A percentile compares a stretch with the other conserved stretches of the same genome.
Evolutionary conservation across 2,797 vertebrate genomes (phyloP).

Genomic region (Ibycter americanus): DNA sequence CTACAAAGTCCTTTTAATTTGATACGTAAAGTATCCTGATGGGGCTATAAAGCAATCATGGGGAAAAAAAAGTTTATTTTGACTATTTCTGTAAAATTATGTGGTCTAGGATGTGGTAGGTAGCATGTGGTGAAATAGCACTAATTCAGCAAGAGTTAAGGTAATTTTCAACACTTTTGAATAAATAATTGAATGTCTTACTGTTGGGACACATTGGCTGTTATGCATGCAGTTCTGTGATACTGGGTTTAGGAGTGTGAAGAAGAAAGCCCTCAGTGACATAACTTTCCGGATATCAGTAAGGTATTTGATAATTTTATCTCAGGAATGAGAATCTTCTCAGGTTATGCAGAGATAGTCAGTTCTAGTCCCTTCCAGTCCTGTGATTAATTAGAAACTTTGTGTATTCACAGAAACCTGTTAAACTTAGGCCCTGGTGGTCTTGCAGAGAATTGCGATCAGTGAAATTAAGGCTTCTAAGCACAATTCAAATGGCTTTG

Average conservation of each 20-base stretch:
- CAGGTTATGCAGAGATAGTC: neutral
- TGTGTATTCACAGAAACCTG: neutral
- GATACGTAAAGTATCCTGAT: neutral
- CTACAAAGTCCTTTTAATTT: neutral
- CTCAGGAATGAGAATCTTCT: neutral
- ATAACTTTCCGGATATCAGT: neutral
- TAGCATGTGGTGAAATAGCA: neutral
- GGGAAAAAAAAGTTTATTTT: neutral
- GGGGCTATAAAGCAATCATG: neutral
- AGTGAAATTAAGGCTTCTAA: neutral
- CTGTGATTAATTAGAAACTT: neutral
- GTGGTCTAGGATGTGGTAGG: neutral
- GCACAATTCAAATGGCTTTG: neutral
- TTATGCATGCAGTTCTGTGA: neutral
- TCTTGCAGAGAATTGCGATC: too few relatives aligned
- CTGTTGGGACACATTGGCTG: neutral
- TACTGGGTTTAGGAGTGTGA: neutral
- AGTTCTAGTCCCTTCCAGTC: neutral
- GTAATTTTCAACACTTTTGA: neutral
- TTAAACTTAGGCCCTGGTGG: neutral
- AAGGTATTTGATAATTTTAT: neutral
- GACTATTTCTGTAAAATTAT: neutral
- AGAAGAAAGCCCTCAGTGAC: neutral
- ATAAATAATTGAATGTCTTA: neutral
- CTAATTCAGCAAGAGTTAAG: neutral